A percentile compares a stretch with the other conserved stretches of the same genome.
Evolutionary conservation across 2,888 invertebrate species (phyloP).

Genomic region (Nomada flava): DNA sequence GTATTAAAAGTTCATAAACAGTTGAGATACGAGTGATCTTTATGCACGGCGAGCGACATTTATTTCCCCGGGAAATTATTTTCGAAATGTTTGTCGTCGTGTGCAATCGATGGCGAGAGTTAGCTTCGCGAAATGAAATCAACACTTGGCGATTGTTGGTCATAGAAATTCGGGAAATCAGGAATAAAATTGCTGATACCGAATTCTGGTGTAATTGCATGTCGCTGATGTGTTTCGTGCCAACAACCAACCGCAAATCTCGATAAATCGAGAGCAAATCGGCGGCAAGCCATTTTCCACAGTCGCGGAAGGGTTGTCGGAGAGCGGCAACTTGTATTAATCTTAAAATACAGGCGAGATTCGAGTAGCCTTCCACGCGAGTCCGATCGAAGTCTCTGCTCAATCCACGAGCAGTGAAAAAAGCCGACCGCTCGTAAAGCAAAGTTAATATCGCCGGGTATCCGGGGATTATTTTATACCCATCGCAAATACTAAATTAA

Average conservation of each 20-base stretch:
- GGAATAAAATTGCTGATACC: constrained; percentile 3
- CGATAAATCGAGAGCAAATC: constrained; percentile 70
- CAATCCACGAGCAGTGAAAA: constrained; percentile 36
- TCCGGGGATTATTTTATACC: constrained; percentile 28
- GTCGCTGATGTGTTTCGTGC: constrained; percentile 34
- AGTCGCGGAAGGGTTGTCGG: constrained; percentile 40
- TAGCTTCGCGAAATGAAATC: not conserved
- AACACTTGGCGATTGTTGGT: not conserved
- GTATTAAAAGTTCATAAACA: not conserved
- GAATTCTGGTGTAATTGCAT: constrained; percentile 35
- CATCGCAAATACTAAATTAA: not conserved
- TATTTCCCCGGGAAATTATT: not conserved
- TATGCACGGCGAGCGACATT: not conserved
- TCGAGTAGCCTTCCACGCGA: constrained; percentile 15
- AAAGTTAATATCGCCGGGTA: constrained; percentile 46
- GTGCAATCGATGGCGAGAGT: not conserved
- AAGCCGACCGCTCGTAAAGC: constrained; percentile 37
- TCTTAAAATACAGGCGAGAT: constrained; percentile 63
- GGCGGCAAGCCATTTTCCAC: constrained; percentile 61
- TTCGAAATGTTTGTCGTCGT: not conserved
- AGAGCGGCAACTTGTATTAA: constrained; percentile 55
- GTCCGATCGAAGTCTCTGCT: constrained; percentile 21
- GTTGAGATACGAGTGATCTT: not conserved
- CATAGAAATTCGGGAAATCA: not conserved
- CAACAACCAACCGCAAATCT: constrained; percentile 67